Conservation (phyloP, 2,113 vertebrate genomes). For the Clarias batrachus region DNA sequence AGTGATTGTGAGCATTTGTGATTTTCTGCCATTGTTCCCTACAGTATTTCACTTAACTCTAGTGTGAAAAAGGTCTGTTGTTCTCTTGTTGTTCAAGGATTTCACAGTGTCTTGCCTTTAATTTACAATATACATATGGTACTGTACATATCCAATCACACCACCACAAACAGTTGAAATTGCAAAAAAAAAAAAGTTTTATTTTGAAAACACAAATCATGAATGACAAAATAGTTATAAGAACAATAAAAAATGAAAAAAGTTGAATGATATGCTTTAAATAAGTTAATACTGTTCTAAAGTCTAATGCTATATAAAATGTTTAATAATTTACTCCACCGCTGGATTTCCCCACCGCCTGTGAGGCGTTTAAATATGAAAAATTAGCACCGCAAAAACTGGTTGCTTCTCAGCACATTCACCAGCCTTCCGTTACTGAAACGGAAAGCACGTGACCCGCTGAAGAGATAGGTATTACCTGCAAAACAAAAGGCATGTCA, state of each 20-base stretch:
- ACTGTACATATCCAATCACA: not conserved
- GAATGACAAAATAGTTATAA: not conserved
- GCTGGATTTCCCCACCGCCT: not conserved
- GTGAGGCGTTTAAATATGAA: not conserved
- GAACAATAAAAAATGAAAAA: not conserved
- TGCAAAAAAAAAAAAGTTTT: not conserved
- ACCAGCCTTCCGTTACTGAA: conserved; percentile 68
- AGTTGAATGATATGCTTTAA: not conserved
- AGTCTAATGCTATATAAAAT: not conserved
- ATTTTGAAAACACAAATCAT: not conserved
- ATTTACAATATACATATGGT: not conserved
- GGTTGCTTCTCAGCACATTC: conserved; percentile 64
- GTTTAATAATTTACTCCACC: not conserved
- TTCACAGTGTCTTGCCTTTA: not conserved
- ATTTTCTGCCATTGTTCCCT: not conserved
- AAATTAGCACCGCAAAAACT: conserved; percentile 78
- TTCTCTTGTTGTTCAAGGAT: not conserved
- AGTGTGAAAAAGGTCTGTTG: not conserved
- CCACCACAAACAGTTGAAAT: not conserved
- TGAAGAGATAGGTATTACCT: conserved; percentile 84
- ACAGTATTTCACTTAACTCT: not conserved
- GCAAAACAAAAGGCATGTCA: not conserved
- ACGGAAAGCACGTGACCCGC: conserved; percentile 68
- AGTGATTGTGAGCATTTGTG: not conserved
- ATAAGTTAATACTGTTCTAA: not conserved